Evolutionary conservation across 2,797 vertebrate genomes (phyloP), one percentile per base, ranked within the genome.

Genomic region (Notolepis coatsorum): DNA sequence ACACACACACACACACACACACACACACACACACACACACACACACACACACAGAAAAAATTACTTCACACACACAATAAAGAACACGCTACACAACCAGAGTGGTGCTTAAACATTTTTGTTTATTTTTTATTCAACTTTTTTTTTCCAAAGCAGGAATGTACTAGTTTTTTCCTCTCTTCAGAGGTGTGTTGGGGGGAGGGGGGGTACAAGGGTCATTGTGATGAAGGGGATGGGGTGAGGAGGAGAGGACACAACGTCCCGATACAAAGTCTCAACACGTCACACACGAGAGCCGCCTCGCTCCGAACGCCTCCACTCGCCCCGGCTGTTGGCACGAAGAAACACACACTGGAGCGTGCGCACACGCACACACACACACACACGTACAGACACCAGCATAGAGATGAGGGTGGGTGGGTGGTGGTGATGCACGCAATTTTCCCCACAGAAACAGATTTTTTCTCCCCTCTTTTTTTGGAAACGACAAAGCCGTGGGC

Each of bases 121-220:
- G 81, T 88, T 84, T 88, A 67, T 84, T 90, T 91, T 91, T 93
- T 92, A 93, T 89, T 92, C 88, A 91, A 91, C 87, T 92, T 91
- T 89, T 70, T 81, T 87, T 90, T 90, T 92, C 88, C 90, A 92
- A 93, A 93, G 84, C 87, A 90, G 92, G 92, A 93, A 93, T 93
- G 92, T 93, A 91, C 90, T 93, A 89, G 84, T 90, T 88, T 88
- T 88, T 54, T 71, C 82, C 85, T 86, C 84, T 89, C 80, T 79
- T 83, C 84, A 82, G 89, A 90, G 83, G 84, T 84, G 86, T 84
- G 88, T 87, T 71, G 67, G 69, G 42, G 46, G 56, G 24, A 42
- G 17, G 37, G 66, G 65, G 62, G 52, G 65, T 57, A 54, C 60
- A 77, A 63, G 60, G 63, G 46, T 65, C 57, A 60, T 47, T 49